Evolutionary conservation across 2,888 invertebrate species (phyloP), one percentile per base, ranked within the genome.

Genomic region (Troglohyphantes excavatus): DNA sequence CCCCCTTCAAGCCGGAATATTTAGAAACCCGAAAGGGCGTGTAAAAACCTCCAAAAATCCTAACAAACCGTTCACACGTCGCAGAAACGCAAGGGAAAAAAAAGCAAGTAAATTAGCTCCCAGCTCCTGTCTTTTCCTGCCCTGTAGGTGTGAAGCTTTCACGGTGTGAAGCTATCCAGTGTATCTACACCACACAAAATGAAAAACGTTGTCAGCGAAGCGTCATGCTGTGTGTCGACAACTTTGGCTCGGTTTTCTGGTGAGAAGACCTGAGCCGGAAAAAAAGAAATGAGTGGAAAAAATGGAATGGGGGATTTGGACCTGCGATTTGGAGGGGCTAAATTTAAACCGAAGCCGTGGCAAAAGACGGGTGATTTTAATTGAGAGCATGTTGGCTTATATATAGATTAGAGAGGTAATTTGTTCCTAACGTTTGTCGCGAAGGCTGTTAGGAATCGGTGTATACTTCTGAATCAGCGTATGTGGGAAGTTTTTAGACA

Each of bases 121-220:
- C 27, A 67, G 73, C 53, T 67, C 26, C 33, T 83, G 81, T 75
- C 68, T 89, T 19, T 23, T 23, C 67, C 59, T 88, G 53, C 53
- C 63, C 27, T 33, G 46, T n/a, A n/a, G n/a, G n/a, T n/a, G n/a
- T n/a, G n/a, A n/a, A n/a, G n/a, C n/a, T n/a, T n/a, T 7, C 7
- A 39, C 9, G 59, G 68, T 76, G 88, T 65, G 88, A 89, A 82
- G 39, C n/a, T 82, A 75, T 90, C 72, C 59, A 9, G 63, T 75
- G 61, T 65, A 67, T 78, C 76, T 43, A 63, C 59, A 73, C 83
- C 89, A 68, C 33, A 63, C 33, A 21, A 27, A 61, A 72, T 78
- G 78, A 84, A 79, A 59, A 59, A 39, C 59, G 59, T 90, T n/a
- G 83, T 90, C 90, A 90, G 67, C 84, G 63, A 23, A 3, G 70